Conservation (phyloP, 1,140 invertebrate genomes). For the Sycobia sp. region DNA sequence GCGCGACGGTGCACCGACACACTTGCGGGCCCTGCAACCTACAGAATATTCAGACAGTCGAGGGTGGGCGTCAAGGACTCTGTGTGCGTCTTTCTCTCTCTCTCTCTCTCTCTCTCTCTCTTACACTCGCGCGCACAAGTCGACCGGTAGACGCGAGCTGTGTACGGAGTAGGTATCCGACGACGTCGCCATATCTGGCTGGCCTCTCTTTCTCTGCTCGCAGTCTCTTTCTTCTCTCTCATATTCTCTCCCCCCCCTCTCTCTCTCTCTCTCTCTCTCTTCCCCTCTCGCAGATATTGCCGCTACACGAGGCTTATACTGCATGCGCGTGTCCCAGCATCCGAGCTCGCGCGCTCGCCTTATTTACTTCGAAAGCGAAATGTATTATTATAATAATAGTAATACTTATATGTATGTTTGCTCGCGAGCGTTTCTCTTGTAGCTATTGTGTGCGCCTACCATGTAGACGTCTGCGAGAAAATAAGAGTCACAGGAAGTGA, state of each 20-base stretch:
- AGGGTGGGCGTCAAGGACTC: slow-evolving; percentile 52
- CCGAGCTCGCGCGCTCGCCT: not conserved
- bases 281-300: too few relatives aligned
- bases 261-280: not conserved
- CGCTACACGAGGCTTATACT: too few relatives aligned
- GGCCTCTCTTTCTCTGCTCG: slow-evolving; percentile 17
- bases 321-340: too few relatives aligned
- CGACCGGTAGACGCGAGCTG: slow-evolving; percentile 41
- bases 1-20: slow-evolving; percentile 17
- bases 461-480: too few relatives aligned
- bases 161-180: slow-evolving; percentile 14
- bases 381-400: too few relatives aligned
- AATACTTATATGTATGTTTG: not conserved
- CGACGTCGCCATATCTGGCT: slow-evolving; percentile 48
- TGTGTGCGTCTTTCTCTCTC: too few relatives aligned
- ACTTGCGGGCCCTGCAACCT: slow-evolving; percentile 29
- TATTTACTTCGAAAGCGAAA: slow-evolving; percentile 14
- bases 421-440: slow-evolving; percentile 12
- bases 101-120: too few relatives aligned
- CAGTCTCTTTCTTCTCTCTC: not conserved
- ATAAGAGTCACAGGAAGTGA: too few relatives aligned
- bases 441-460: not conserved
- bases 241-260: not conserved
- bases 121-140: slow-evolving; percentile 35
- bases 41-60: slow-evolving; percentile 23